Conservation (phyloP, 64 coral and sea anemone genomes). For the Hydrozoanthus tunicans region DNA sequence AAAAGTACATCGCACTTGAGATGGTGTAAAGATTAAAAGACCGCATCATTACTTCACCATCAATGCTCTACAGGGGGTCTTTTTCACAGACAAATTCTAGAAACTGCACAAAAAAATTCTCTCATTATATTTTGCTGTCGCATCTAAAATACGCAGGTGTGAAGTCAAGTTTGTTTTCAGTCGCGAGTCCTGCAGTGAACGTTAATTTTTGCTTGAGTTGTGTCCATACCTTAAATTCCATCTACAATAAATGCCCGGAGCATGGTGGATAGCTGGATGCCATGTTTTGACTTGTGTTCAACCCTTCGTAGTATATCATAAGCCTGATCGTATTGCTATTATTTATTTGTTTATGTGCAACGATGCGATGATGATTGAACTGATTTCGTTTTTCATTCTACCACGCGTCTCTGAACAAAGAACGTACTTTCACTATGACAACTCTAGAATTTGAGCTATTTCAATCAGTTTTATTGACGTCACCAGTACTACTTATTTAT, state of each 20-base stretch:
- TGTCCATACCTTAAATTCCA: constrained; percentile 1
- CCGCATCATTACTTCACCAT: background rate
- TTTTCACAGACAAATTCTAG: background rate
- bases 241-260: background rate
- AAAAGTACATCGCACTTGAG: background rate
- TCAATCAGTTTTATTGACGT: too few species aligned
- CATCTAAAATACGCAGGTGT: background rate
- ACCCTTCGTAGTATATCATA: too few species aligned
- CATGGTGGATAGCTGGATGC: background rate
- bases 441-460: too few species aligned
- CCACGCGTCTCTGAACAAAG: too few species aligned
- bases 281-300: background rate
- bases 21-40: background rate
- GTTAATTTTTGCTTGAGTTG: background rate
- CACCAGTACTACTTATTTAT: too few species aligned
- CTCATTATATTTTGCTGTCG: background rate
- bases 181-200: background rate
- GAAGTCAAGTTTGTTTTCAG: background rate
- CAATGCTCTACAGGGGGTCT: background rate
- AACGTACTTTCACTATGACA: too few species aligned
- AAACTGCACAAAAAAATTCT: background rate
- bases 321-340: too few species aligned
- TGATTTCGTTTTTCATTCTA: too few species aligned
- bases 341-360: too few species aligned
- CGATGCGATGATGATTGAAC: too few species aligned